Evolutionary conservation across 2,888 invertebrate genomes (phyloP).

Genomic region (Nemotelus nigrinus): DNA sequence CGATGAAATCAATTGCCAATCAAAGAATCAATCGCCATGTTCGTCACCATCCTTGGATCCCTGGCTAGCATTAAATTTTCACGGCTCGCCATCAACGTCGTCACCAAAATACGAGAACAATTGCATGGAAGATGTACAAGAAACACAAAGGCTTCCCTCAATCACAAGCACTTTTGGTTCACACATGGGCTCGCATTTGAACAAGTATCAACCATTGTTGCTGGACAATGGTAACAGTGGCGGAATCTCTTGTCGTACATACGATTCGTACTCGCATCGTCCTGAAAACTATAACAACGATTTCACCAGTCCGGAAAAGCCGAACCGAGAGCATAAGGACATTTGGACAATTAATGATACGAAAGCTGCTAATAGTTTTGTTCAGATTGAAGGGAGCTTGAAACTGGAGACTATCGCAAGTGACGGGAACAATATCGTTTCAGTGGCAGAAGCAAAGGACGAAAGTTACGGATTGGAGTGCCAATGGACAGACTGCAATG

Average conservation of each 20-base stretch:
- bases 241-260: slow-evolving; percentile 40
- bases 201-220: slow-evolving; percentile 19
- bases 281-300: slow-evolving; percentile 60
- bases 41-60: slow-evolving; percentile 64
- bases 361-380: slow-evolving; percentile 23
- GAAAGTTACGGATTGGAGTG: slow-evolving; percentile 66
- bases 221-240: not conserved
- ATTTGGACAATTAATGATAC: slow-evolving; percentile 62
- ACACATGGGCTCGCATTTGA: slow-evolving; percentile 23
- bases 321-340: slow-evolving; percentile 63
- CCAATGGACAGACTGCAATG: slow-evolving; percentile 87
- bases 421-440: not conserved
- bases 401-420: not conserved
- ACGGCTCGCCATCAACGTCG: slow-evolving; percentile 40
- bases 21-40: slow-evolving; percentile 65
- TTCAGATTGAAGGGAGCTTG: slow-evolving; percentile 28
- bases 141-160: slow-evolving; percentile 59
- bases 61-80: slow-evolving; percentile 59
- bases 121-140: slow-evolving; percentile 20
- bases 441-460: slow-evolving; percentile 16
- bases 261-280: slow-evolving; percentile 56
- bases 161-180: slow-evolving; percentile 62
- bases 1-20: slow-evolving; percentile 65
- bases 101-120: slow-evolving; percentile 50
- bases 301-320: slow-evolving; percentile 55